Conservation (phyloP, 2,113 vertebrate species). For the Epinephelus fuscoguttatus region DNA sequence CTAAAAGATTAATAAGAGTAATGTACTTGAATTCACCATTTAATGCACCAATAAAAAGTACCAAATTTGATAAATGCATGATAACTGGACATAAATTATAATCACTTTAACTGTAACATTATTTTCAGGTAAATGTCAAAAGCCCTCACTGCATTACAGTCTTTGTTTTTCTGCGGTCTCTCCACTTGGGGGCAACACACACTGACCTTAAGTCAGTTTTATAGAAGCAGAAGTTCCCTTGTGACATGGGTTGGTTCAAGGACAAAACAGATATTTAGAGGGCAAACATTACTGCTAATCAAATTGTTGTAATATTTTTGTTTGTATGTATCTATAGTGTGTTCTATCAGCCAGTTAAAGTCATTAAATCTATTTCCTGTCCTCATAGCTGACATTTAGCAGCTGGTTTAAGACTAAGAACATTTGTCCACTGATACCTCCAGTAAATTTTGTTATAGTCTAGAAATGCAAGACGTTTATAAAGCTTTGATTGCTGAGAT, state of each 20-base stretch:
- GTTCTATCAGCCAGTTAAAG: background rate
- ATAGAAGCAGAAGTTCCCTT: background rate
- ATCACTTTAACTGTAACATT: too few species aligned
- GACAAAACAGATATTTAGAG: slow-evolving; percentile 55
- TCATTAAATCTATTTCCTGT: too few species aligned
- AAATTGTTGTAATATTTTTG: background rate
- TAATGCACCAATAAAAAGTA: too few species aligned
- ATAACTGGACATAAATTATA: too few species aligned
- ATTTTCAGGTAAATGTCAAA: background rate
- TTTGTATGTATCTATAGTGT: background rate
- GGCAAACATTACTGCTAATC: slow-evolving; percentile 12
- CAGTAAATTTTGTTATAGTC: background rate
- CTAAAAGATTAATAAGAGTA: too few species aligned
- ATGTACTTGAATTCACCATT: too few species aligned
- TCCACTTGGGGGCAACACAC: slow-evolving; percentile 68
- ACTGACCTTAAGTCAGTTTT: slow-evolving; percentile 31
- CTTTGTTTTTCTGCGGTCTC: slow-evolving; percentile 20
- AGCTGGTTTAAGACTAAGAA: background rate
- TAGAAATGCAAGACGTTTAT: background rate
- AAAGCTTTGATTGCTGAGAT: slow-evolving; percentile 39
- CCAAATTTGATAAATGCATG: too few species aligned
- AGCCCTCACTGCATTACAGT: background rate
- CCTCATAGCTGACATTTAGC: background rate
- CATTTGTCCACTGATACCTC: background rate
- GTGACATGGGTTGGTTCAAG: slow-evolving; percentile 57